phyloP scores from a whole-genome alignment of 2,113 vertebrate genomes.

The Erinaceus europaeus region DNA sequence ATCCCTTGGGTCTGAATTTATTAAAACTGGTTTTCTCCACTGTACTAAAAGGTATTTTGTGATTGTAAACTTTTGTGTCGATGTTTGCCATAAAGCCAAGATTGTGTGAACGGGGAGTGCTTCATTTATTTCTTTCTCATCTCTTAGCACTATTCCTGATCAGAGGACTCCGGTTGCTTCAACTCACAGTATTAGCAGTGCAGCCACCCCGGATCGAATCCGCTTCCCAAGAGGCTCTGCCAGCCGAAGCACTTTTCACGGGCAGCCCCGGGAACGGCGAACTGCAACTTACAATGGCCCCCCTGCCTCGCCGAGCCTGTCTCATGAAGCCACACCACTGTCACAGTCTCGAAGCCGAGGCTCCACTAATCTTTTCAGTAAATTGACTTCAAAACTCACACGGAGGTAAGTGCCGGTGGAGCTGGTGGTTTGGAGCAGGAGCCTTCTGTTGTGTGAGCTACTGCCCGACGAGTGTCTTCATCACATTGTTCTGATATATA shows the following conservation, averaged over 20 bases:
- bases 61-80: constrained; percentile 32
- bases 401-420: constrained; percentile 89
- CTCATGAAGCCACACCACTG: constrained; percentile 92
- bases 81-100: constrained; percentile 53
- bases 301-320: constrained; percentile 94
- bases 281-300: constrained; percentile 98
- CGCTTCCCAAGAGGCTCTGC: constrained; percentile 95
- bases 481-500: neutral
- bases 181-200: constrained; percentile 94
- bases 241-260: constrained; percentile 97
- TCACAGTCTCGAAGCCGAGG: constrained; percentile 94
- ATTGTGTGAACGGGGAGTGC: neutral
- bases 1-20: constrained; percentile 58
- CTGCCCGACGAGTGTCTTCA: neutral
- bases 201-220: constrained; percentile 92
- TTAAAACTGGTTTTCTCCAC: constrained; percentile 54
- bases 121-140: constrained; percentile 43
- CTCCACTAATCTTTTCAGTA: constrained; percentile 96
- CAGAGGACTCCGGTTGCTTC: constrained; percentile 94
- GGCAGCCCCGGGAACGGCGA: constrained; percentile 94
- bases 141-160: constrained; percentile 85
- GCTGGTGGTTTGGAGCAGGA: neutral
- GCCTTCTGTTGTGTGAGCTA: neutral
- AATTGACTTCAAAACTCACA: constrained; percentile 97
- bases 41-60: constrained; percentile 55